phyloP scores from a whole-genome alignment of 2,797 vertebrate genomes.

The Halcyon leucocephala region DNA sequence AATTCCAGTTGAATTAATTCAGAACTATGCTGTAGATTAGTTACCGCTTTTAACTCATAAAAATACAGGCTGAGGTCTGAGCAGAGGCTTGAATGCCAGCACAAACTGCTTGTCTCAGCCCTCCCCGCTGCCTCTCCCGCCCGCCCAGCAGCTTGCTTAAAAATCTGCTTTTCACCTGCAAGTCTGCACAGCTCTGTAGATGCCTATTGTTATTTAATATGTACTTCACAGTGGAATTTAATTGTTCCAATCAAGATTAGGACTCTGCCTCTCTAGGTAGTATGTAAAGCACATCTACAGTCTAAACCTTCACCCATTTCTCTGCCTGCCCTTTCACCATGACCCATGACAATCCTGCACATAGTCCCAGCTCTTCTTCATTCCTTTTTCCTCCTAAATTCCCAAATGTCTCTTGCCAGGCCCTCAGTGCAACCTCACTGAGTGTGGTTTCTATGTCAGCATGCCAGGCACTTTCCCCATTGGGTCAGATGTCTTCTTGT shows the following conservation, averaged over 20 bases:
- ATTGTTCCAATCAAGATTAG: conserved; percentile 44
- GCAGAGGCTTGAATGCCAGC: background rate
- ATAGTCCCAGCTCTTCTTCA: background rate
- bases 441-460: background rate
- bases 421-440: background rate
- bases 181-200: conserved; percentile 56
- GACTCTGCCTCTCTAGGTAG: background rate
- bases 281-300: conserved; percentile 21
- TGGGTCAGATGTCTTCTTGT: background rate
- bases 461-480: background rate
- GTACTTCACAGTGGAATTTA: conserved; percentile 14
- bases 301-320: conserved; percentile 25
- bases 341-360: background rate
- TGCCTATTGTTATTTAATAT: conserved; percentile 4
- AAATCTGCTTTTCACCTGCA: conserved; percentile 58
- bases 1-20: background rate
- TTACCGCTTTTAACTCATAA: background rate
- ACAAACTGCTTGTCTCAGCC: background rate
- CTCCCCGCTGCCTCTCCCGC: background rate
- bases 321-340: background rate
- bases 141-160: background rate
- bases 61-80: background rate
- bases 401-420: background rate
- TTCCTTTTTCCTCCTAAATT: background rate
- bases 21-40: background rate